Percentiles rank a stretch among this genome's conserved stretches.
phyloP scores from a whole-genome alignment of 2,888 invertebrate species.

The Dione vanillae region DNA sequence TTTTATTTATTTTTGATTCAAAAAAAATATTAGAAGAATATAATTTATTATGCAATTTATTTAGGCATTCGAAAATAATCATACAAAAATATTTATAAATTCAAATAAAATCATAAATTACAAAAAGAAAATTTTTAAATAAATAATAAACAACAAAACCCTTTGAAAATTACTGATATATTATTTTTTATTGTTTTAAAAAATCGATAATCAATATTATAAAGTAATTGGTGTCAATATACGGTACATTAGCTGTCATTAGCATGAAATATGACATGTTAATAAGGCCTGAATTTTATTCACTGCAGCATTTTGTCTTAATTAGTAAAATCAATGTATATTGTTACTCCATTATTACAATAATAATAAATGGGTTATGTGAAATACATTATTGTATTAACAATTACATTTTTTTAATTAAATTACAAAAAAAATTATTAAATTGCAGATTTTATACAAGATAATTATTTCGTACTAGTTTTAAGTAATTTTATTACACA shows the following conservation, averaged over 20 bases:
- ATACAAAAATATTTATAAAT: neutral
- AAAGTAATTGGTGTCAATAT: constrained; percentile 35
- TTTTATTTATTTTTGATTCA: too few species aligned
- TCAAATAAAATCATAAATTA: neutral
- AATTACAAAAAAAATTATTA: neutral
- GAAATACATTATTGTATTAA: neutral
- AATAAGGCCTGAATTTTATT: constrained; percentile 34
- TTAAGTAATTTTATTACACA: neutral
- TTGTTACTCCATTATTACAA: too few species aligned
- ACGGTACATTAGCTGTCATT: constrained; percentile 39
- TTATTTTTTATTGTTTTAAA: neutral
- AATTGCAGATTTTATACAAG: neutral
- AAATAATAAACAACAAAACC: too few species aligned
- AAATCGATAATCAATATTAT: constrained; percentile 21
- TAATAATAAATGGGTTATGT: too few species aligned
- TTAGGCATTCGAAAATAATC: too few species aligned
- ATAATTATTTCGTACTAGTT: neutral
- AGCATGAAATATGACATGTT: constrained; percentile 38
- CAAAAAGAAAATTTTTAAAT: too few species aligned
- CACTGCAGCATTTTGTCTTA: constrained; percentile 17
- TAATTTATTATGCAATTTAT: too few species aligned
- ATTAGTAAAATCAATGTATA: neutral
- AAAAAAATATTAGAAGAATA: too few species aligned
- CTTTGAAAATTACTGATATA: neutral
- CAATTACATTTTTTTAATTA: neutral